These are phyloP conservation scores for Notothenia coriiceps DNA, from an alignment of 2,113 vertebrate species.

Conservation along the genomic window DNA sequence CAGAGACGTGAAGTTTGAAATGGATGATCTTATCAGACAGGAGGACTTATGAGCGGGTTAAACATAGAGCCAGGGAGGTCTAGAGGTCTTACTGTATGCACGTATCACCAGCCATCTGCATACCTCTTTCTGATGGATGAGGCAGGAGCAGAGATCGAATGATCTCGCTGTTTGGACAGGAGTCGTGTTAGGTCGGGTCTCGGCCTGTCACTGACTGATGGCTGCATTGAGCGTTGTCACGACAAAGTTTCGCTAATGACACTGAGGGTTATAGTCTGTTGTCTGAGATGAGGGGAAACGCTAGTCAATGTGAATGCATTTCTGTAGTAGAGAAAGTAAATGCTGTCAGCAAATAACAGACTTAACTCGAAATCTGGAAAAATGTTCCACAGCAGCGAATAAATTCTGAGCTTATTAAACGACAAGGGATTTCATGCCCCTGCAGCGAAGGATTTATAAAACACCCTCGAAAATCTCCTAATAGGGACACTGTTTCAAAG, in stretches of 20 bases:
- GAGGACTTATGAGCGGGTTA: conserved; percentile 37
- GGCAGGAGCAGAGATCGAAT: conserved; percentile 53
- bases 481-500: conserved; percentile 30
- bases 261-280: conserved; percentile 1
- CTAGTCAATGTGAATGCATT: conserved; percentile 43
- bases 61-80: conserved; percentile 23
- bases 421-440: conserved; percentile 32
- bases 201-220: conserved; percentile 66
- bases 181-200: conserved; percentile 37
- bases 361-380: background rate
- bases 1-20: conserved; percentile 11
- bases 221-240: conserved; percentile 40
- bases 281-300: background rate
- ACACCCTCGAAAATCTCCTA: conserved; percentile 20
- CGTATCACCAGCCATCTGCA: conserved; percentile 50
- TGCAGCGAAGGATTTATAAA: conserved; percentile 16
- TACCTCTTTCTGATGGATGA: conserved; percentile 71
- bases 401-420: conserved; percentile 38
- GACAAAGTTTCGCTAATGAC: conserved; percentile 11
- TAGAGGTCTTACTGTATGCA: conserved; percentile 16
- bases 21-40: conserved; percentile 2
- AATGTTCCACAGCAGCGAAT: conserved; percentile 17
- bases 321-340: conserved; percentile 4
- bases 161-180: conserved; percentile 56
- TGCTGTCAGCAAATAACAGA: background rate